Conservation (phyloP, 2,888 invertebrate species). For the Halictus quadricinctus region DNA sequence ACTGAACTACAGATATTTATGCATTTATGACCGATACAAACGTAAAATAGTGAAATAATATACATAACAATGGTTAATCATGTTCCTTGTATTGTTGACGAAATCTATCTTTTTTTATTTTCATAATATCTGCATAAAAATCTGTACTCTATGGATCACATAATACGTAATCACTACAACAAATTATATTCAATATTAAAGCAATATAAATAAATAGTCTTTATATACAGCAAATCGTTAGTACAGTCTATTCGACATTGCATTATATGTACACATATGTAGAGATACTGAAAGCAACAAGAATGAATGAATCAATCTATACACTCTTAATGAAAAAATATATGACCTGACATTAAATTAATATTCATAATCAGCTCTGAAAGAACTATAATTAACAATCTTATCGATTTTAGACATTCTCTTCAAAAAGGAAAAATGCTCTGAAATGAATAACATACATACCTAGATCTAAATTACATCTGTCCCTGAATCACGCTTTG, state of each 20-base stretch:
- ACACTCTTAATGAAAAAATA: not conserved
- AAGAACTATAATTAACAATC: constrained; percentile 16
- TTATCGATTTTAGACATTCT: not conserved
- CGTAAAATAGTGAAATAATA: not conserved
- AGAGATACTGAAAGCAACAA: not conserved
- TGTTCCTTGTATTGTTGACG: not conserved
- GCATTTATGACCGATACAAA: not conserved
- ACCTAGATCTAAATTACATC: constrained; percentile 27
- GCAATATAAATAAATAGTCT: constrained; percentile 21
- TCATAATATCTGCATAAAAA: not conserved
- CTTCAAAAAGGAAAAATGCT: constrained; percentile 24
- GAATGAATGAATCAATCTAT: not conserved
- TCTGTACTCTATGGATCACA: not conserved
- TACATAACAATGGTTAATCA: not conserved
- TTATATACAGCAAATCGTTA: not conserved
- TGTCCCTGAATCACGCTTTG: constrained; percentile 50
- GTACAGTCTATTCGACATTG: constrained; percentile 3
- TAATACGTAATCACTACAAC: constrained; percentile 20
- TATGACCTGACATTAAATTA: constrained; percentile 3
- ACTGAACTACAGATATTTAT: not conserved
- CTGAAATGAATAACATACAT: constrained; percentile 31
- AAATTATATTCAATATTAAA: constrained; percentile 21
- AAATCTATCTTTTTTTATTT: not conserved
- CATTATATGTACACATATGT: constrained; percentile 3
- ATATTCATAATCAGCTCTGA: not conserved